Conservation (phyloP, 2,797 vertebrate genomes). For the Eulemur albifrons region DNA sequence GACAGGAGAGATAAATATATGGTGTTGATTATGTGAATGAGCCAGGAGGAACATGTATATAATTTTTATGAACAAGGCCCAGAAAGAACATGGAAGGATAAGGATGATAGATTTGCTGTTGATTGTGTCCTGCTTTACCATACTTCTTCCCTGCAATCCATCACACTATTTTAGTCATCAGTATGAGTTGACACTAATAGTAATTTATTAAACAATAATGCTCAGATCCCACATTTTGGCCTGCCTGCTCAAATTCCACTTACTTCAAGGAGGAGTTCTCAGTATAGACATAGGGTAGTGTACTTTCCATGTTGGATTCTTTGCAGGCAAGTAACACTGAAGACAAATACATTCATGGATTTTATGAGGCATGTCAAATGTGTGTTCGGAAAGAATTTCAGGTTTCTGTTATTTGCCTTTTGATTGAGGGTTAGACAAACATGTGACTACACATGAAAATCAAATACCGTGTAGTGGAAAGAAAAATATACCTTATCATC, state of each 20-base stretch:
- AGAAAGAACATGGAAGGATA: background rate
- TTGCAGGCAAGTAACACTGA: background rate
- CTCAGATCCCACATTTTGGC: background rate
- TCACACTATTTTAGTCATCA: background rate
- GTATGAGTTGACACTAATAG: background rate
- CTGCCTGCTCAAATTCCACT: background rate
- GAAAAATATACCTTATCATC: constrained; percentile 65
- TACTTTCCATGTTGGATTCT: background rate
- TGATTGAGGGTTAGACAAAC: constrained; percentile 68
- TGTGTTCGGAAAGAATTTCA: constrained; percentile 62
- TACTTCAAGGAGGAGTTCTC: background rate
- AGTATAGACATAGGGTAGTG: background rate
- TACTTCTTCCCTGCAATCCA: background rate
- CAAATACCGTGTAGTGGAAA: constrained; percentile 57
- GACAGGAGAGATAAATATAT: background rate
- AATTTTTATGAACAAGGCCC: background rate
- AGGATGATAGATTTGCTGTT: background rate
- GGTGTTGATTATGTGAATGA: background rate
- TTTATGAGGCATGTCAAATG: constrained; percentile 59
- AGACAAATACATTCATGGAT: constrained; percentile 55
- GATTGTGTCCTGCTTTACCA: background rate
- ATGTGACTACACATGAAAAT: constrained; percentile 74
- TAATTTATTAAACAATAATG: background rate
- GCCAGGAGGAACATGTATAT: background rate
- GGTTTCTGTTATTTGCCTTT: constrained; percentile 71